Conservation (phyloP, 2,113 vertebrate genomes). For the Antennarius striatus region DNA sequence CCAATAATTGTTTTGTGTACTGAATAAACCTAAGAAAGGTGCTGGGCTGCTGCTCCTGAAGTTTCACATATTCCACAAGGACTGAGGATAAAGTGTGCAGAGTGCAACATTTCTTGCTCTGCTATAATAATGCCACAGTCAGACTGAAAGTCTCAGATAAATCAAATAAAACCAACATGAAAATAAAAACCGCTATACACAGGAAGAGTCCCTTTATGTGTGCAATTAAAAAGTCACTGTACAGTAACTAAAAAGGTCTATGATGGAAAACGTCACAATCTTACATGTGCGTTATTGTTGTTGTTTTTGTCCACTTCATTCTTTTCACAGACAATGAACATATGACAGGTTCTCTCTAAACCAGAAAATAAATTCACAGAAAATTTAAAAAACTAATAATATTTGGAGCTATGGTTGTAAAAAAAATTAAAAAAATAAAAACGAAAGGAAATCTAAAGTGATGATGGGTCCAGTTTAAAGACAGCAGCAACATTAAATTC, state of each 20-base stretch:
- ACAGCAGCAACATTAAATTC: slow-evolving; percentile 59
- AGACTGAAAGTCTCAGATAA: background rate
- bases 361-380: background rate
- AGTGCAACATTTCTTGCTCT: slow-evolving; percentile 16
- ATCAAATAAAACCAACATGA: background rate
- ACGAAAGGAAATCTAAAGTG: slow-evolving; percentile 2
- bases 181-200: slow-evolving; percentile 3
- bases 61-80: background rate
- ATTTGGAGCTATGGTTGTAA: slow-evolving; percentile 47
- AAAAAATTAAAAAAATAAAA: background rate
- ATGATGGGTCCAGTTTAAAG: slow-evolving; percentile 43
- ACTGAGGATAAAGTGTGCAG: slow-evolving; percentile 22
- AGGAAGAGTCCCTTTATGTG: slow-evolving; percentile 51
- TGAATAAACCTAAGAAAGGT: background rate
- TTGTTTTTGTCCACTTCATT: background rate
- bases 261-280: background rate
- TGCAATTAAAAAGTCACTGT: slow-evolving; percentile 20
- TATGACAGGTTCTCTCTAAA: background rate
- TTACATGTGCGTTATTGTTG: background rate
- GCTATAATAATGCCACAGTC: slow-evolving; percentile 43
- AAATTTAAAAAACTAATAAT: background rate
- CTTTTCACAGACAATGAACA: slow-evolving; percentile 22
- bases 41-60: slow-evolving; percentile 23
- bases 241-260: slow-evolving; percentile 8
- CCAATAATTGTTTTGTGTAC: no score